These are phyloP conservation scores for Sebastes jordani DNA, from an alignment of 2,797 vertebrate genomes.

Conservation along the genomic window DNA sequence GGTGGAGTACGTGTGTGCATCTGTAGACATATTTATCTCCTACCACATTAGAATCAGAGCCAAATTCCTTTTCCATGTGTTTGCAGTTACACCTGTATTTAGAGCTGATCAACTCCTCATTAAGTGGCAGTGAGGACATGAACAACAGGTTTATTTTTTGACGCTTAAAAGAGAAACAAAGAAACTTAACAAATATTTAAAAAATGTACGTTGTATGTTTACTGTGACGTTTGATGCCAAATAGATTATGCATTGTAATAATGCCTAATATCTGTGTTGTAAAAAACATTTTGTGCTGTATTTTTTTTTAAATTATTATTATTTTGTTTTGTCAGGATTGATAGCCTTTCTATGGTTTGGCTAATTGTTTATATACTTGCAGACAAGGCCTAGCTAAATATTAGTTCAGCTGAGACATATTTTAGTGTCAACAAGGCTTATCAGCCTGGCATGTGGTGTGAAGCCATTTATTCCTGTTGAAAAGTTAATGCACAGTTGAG, in stretches of 20 bases:
- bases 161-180: too few relatives aligned
- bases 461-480: not conserved
- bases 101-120: not conserved
- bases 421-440: not conserved
- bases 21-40: not conserved
- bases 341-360: not conserved
- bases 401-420: not conserved
- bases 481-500: not conserved
- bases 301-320: not conserved
- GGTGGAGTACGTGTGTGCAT: not conserved
- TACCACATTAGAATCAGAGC: too few relatives aligned
- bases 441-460: not conserved
- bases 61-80: too few relatives aligned
- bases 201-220: too few relatives aligned
- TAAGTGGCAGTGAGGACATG: not conserved
- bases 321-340: not conserved
- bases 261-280: not conserved
- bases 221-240: not conserved
- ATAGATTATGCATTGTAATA: not conserved
- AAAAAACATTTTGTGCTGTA: too few relatives aligned
- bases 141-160: too few relatives aligned
- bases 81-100: not conserved
- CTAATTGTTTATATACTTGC: not conserved
- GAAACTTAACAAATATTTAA: too few relatives aligned
- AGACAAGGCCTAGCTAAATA: not conserved